A percentile compares a stretch with the other conserved stretches of the same genome.
phyloP scores from a whole-genome alignment of 2,888 invertebrate species.

The Eupithecia insigniata region DNA sequence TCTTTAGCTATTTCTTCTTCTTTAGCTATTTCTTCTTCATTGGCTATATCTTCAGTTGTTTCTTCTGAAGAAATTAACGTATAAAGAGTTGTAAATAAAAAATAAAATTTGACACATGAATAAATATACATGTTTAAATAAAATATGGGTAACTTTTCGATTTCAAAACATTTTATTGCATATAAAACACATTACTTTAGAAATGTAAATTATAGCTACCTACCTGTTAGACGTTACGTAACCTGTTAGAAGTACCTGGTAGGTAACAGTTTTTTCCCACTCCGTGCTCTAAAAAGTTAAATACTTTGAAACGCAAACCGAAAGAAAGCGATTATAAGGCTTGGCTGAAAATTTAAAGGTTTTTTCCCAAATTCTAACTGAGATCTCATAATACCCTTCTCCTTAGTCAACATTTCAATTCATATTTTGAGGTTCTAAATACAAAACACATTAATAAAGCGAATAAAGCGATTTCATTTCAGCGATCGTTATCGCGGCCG shows the following conservation, averaged over 20 bases:
- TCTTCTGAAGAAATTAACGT: not conserved
- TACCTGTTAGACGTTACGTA: not conserved
- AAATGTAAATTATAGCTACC: not conserved
- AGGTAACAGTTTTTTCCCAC: not conserved
- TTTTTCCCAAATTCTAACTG: too few species aligned
- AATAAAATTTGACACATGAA: not conserved
- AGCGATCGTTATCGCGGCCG: not conserved
- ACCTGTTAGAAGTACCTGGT: not conserved
- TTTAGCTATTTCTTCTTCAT: too few species aligned
- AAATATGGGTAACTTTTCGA: not conserved
- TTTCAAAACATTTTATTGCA: not conserved
- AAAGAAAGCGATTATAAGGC: too few species aligned
- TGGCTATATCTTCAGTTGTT: too few species aligned
- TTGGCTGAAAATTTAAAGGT: too few species aligned
- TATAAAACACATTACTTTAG: not conserved
- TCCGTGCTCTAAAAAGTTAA: too few species aligned
- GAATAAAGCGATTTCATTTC: not conserved
- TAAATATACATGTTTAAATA: not conserved
- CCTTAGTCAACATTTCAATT: not conserved
- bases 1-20: too few species aligned
- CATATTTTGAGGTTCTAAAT: not conserved
- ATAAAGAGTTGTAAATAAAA: not conserved
- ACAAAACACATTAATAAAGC: not conserved
- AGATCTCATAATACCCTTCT: not conserved
- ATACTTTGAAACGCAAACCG: too few species aligned